Evolutionary conservation across 2,113 vertebrate species (phyloP).

Genomic region (Plestiodon gilberti): DNA sequence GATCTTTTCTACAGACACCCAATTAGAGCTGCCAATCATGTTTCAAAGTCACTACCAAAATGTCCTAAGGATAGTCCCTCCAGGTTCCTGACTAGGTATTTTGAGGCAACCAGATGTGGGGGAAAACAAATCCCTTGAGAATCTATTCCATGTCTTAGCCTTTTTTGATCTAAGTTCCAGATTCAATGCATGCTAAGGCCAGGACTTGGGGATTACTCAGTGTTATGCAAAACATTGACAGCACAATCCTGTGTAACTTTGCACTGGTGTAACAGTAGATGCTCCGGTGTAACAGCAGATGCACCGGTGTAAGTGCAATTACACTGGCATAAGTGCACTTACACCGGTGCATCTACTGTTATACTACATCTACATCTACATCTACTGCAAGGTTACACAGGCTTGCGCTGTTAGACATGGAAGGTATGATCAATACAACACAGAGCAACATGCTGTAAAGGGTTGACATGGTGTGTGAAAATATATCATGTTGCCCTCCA

Average conservation of each 20-base stretch:
- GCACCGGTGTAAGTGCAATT: no score
- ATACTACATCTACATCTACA: no score
- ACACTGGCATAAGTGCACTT: no score
- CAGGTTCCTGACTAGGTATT: neutral
- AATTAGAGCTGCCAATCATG: constrained; percentile 37
- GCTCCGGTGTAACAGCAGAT: no score
- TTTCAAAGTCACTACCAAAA: neutral
- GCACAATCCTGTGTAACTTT: no score
- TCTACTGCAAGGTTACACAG: no score
- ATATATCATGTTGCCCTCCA: neutral
- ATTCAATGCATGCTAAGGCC: neutral
- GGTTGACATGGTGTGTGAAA: neutral
- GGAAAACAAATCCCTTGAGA: neutral
- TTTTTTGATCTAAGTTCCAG: constrained; percentile 17
- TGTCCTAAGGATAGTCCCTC: neutral
- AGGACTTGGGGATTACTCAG: neutral
- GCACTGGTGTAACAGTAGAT: no score
- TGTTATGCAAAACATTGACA: neutral
- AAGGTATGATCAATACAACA: neutral
- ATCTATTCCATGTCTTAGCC: fast-evolving
- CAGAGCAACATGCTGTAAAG: neutral
- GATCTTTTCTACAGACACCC: constrained; percentile 9
- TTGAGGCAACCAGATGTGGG: constrained; percentile 3
- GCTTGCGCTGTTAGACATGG: no score
- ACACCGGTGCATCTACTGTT: no score